phyloP scores from a whole-genome alignment of 2,113 vertebrate genomes.

The Petaurus breviceps region DNA sequence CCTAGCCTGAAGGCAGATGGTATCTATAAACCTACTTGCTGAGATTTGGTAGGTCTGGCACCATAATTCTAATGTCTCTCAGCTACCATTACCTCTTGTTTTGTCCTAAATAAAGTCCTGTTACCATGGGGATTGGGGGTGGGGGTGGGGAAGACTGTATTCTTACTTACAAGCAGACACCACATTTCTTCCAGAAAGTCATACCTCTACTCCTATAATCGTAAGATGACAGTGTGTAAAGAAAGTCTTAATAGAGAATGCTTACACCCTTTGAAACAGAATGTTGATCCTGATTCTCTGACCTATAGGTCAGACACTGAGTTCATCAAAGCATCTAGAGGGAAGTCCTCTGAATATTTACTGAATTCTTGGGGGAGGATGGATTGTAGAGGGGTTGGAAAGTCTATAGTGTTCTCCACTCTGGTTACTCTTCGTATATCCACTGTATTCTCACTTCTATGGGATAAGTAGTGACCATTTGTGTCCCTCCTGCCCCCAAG shows the following conservation, averaged over 20 bases:
- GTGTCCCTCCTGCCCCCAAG: background rate
- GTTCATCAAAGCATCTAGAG: background rate
- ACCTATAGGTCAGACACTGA: background rate
- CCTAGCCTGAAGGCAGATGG: background rate
- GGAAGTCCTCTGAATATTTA: slow-evolving; percentile 3
- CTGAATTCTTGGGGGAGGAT: background rate
- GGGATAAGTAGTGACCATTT: background rate
- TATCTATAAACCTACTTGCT: background rate
- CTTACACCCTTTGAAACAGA: background rate
- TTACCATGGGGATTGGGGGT: fast-evolving
- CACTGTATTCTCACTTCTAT: background rate
- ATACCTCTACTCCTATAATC: background rate
- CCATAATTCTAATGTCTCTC: background rate
- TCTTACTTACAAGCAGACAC: background rate
- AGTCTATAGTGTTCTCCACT: background rate
- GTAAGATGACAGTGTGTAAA: background rate
- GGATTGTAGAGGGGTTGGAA: background rate
- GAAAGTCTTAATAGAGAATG: background rate
- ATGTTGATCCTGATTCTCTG: background rate
- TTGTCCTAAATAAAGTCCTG: background rate
- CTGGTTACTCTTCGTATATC: background rate
- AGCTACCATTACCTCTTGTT: background rate
- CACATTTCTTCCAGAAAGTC: background rate
- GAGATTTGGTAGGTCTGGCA: background rate
- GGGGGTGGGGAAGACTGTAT: fast-evolving